Evolutionary conservation across 2,113 vertebrate species (phyloP).

Genomic region (Neolamprologus toae): DNA sequence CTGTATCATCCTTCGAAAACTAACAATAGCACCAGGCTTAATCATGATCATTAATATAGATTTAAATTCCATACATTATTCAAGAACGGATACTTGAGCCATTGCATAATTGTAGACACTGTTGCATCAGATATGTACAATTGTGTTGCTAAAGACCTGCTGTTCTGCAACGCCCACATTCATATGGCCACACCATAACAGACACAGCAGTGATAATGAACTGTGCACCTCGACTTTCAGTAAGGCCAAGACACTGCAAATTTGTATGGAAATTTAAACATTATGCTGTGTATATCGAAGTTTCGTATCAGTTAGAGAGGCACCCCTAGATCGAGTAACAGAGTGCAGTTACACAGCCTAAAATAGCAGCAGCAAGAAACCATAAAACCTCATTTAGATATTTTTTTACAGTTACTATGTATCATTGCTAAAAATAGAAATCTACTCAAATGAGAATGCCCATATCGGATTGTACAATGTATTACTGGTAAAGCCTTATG

Average conservation of each 20-base stretch:
- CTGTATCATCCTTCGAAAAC: background rate
- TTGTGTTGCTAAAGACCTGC: slow-evolving; percentile 37
- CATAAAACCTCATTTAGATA: background rate
- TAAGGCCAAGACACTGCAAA: background rate
- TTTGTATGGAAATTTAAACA: background rate
- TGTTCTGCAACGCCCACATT: slow-evolving; percentile 38
- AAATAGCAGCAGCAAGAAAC: background rate
- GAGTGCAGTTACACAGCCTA: background rate
- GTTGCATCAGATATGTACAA: slow-evolving; percentile 18
- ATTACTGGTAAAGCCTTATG: slow-evolving; percentile 62
- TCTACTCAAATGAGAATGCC: slow-evolving; percentile 43
- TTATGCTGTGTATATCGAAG: background rate
- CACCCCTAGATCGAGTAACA: background rate
- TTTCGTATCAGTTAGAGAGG: background rate
- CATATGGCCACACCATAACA: background rate
- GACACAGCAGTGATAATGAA: background rate
- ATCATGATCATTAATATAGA: background rate
- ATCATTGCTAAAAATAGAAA: slow-evolving; percentile 43
- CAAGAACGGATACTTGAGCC: background rate
- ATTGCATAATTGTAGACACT: slow-evolving; percentile 11
- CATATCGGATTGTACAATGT: slow-evolving; percentile 43
- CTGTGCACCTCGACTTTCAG: background rate
- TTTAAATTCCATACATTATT: slow-evolving; percentile 20
- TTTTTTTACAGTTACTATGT: background rate
- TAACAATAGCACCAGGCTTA: background rate